phyloP scores from a whole-genome alignment of 2,113 vertebrate species.

The Lonchura striata region DNA sequence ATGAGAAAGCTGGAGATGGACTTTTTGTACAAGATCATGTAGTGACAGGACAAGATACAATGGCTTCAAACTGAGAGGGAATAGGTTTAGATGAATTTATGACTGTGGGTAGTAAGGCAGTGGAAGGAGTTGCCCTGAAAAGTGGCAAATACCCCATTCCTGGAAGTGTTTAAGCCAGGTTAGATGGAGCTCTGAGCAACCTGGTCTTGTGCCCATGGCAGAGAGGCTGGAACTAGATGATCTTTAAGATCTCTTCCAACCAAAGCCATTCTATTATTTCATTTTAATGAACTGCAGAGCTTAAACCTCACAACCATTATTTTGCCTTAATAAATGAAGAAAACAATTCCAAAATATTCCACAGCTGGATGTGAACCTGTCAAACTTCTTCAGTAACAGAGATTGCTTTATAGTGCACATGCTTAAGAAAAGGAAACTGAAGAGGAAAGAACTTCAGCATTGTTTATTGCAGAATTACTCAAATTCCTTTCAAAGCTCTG shows the following conservation, averaged over 20 bases:
- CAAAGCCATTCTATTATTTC: neutral
- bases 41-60: neutral
- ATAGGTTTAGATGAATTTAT: neutral
- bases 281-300: neutral
- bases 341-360: neutral
- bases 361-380: neutral
- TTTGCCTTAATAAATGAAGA: neutral
- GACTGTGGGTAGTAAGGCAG: neutral
- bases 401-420: neutral
- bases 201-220: neutral
- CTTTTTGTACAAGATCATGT: neutral
- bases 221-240: neutral
- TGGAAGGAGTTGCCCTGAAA: neutral
- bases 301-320: neutral
- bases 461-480: neutral
- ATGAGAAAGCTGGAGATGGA: neutral
- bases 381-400: neutral
- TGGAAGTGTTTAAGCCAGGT: neutral
- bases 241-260: neutral
- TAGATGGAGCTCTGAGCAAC: neutral
- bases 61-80: neutral
- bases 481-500: constrained; percentile 10
- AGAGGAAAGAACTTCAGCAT: neutral
- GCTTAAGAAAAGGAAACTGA: constrained; percentile 1
- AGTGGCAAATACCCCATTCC: neutral